A percentile compares a stretch with the other conserved stretches of the same genome.
Evolutionary conservation across 1,140 invertebrate species (phyloP).

Genomic region (Drosophila athabasca): DNA sequence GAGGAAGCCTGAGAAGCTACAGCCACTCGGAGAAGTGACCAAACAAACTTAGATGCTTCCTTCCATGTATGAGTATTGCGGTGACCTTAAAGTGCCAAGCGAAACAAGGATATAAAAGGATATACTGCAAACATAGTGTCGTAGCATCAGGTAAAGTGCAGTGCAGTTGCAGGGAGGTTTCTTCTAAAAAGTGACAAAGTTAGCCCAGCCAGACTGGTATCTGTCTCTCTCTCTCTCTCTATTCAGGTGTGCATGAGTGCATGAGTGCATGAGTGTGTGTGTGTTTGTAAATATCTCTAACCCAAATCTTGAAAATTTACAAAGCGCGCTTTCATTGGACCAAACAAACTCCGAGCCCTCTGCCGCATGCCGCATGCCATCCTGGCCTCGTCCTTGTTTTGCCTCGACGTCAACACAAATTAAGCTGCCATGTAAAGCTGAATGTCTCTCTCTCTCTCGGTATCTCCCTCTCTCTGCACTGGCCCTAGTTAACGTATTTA

Average conservation of each 20-base stretch:
- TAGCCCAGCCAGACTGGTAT: conserved; percentile 8
- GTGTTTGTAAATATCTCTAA: conserved; percentile 64
- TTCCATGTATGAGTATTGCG: background rate
- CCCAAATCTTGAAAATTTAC: conserved; percentile 74
- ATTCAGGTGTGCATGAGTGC: conserved; percentile 14
- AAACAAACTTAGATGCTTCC: conserved; percentile 40
- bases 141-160: background rate
- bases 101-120: too few relatives aligned
- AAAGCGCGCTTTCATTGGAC: conserved; percentile 56
- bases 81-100: conserved; percentile 1
- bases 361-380: background rate
- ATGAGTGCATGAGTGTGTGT: conserved; percentile 23
- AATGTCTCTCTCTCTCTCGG: conserved; percentile 15
- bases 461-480: too few relatives aligned
- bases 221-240: conserved; percentile 9
- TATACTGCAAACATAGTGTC: background rate
- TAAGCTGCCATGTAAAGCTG: conserved; percentile 68
- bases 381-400: conserved; percentile 11
- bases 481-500: conserved; percentile 59
- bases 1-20: conserved; percentile 4
- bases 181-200: conserved; percentile 14
- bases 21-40: conserved; percentile 19
- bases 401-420: conserved; percentile 68
- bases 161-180: conserved; percentile 18
- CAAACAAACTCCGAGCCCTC: background rate